A percentile compares a stretch with the other conserved stretches of the same genome.
These are phyloP conservation scores for Spodoptera frugiperda DNA, from an alignment of 1,140 invertebrate species.

Conservation along the genomic window DNA sequence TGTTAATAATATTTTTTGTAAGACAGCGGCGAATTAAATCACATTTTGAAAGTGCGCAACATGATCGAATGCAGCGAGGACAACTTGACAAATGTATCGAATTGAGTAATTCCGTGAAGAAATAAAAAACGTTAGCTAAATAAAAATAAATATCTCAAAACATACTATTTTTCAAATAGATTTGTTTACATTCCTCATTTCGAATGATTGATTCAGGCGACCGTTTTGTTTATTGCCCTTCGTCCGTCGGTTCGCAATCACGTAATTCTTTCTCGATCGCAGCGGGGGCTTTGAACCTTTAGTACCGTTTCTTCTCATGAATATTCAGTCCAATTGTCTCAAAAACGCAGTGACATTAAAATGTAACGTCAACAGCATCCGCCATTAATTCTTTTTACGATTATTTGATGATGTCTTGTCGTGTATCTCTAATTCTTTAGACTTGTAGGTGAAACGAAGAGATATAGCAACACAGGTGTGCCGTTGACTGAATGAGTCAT, in stretches of 20 bases:
- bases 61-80: constrained; percentile 7
- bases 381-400: constrained; percentile 59
- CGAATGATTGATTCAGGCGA: not conserved
- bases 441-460: not conserved
- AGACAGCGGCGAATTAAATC: not conserved
- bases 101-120: too few species aligned
- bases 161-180: not conserved
- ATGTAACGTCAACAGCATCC: constrained; percentile 57
- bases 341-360: constrained; percentile 58
- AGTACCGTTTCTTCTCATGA: constrained; percentile 49
- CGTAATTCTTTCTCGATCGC: not conserved
- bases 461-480: constrained; percentile 21
- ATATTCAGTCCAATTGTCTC: constrained; percentile 60
- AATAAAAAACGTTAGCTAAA: not conserved
- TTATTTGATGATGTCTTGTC: constrained; percentile 51
- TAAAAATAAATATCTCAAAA: not conserved
- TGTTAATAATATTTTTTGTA: not conserved
- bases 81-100: constrained; percentile 5
- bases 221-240: constrained; percentile 2
- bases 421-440: not conserved
- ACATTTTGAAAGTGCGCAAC: not conserved
- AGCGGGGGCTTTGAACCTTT: not conserved
- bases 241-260: not conserved
- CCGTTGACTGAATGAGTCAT: not conserved
- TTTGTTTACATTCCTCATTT: constrained; percentile 1